A percentile compares a stretch with the other conserved stretches of the same genome.
Conservation (phyloP, 2,113 vertebrate genomes). For the Equus quagga region DNA sequence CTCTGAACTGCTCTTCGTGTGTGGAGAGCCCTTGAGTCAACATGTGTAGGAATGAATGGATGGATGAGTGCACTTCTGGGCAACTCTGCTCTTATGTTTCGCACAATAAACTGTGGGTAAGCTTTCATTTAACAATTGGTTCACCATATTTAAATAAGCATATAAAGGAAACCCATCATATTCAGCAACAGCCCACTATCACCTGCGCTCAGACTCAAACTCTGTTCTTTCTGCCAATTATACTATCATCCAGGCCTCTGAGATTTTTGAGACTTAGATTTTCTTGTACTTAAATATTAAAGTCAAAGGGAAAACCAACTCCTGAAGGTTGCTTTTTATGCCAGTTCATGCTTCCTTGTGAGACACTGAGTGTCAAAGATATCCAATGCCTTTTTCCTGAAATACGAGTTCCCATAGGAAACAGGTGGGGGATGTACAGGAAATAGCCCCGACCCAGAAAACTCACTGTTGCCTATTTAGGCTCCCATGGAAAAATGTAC, state of each 20-base stretch:
- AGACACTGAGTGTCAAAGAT: accelerated
- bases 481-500: neutral
- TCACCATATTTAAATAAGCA: neutral
- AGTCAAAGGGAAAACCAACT: neutral
- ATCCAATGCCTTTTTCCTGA: no score
- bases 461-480: accelerated
- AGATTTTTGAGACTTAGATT: neutral
- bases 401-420: neutral
- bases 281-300: neutral
- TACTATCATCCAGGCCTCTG: neutral
- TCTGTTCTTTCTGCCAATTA: neutral
- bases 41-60: neutral
- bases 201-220: neutral
- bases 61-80: neutral
- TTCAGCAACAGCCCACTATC: neutral
- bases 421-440: neutral
- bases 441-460: neutral
- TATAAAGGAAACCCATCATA: neutral
- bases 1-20: neutral
- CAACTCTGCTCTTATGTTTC: neutral
- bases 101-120: neutral
- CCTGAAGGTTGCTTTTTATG: neutral
- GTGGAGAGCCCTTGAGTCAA: no score
- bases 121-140: neutral
- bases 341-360: neutral